Conservation (phyloP, 2,113 vertebrate species). For the Brevimyrus niger region DNA sequence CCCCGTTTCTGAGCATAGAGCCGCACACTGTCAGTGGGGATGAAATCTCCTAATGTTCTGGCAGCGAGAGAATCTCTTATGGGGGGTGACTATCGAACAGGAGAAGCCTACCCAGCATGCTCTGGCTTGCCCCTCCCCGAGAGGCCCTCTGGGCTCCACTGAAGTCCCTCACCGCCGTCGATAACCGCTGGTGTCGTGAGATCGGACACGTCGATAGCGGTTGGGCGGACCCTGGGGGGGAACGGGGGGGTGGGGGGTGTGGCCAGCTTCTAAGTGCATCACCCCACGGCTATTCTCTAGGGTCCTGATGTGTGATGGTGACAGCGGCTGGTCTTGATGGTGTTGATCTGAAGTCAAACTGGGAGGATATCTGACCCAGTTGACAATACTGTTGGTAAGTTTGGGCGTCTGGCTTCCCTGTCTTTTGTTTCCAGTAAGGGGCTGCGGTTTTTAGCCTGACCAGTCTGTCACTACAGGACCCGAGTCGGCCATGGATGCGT, state of each 20-base stretch:
- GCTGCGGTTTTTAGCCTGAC: neutral
- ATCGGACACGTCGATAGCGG: neutral
- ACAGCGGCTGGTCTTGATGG: conserved; percentile 14
- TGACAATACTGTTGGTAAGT: conserved; percentile 15
- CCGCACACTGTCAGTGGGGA: neutral
- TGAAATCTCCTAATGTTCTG: neutral
- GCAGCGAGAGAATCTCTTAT: neutral
- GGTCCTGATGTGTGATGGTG: conserved; percentile 25
- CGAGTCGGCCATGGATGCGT: neutral
- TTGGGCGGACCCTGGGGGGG: neutral
- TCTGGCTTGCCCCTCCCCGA: neutral
- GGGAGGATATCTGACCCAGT: neutral
- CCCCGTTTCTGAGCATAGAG: neutral
- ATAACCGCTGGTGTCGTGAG: neutral
- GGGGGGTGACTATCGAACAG: conserved; percentile 11
- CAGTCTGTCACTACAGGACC: neutral
- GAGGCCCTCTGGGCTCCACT: too few relatives aligned
- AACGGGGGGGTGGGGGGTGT: too few relatives aligned
- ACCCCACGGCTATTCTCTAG: neutral
- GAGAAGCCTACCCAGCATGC: neutral
- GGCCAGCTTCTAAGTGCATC: neutral
- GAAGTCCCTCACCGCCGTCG: neutral
- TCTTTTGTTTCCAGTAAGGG: neutral
- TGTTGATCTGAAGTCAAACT: conserved; percentile 12
- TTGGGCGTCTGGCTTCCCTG: neutral